Base-by-base conservation (phyloP, 2,113 vertebrate genomes). In the Xenus cinereus region DNA sequence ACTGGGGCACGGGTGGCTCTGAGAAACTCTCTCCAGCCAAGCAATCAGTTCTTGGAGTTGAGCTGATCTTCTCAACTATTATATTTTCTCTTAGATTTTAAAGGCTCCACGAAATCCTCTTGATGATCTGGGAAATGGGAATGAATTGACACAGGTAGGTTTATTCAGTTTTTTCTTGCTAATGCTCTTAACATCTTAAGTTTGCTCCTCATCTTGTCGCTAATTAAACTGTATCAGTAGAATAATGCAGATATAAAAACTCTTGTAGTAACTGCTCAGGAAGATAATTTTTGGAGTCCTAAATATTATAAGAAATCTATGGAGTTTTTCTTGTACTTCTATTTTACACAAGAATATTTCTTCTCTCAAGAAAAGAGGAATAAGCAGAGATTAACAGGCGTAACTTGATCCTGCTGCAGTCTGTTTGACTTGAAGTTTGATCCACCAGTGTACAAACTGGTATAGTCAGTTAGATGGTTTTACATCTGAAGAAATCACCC, bases 31-130 rank as follows among this genome's bases (percentile, higher is more conserved):
- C 12, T 60, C 14, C 39, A 50, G 51, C 22, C 50, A 33, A 28
- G 45, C 45, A 30, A 28, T 30, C 12, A 14, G 30, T 50, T 87
- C 63, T 32, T 27, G 46, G 24, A 63, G 32, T 12, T 59, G 33
- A 83, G n/a, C 39, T 56, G 43, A 33, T 77, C 32, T 95, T 72
- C 86, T 97, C 39, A 95, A 39, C 56, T 89, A 1, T 78, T 84
- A 4, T 62, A 5, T 87, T 93, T 84, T 35, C 51, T 94, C 94
- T 54, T 81, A 98, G 98, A 98, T 98, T 95, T 97, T 98, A 95
- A 98, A 98, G 96, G 97, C 93, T 39, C 97, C 98, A 2, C 97
- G 98, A 83, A 97, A 97, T 91, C 98, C 98, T 78, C 97, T 98
- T 54, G 97, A 97, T 73, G 98, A 98, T 48, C 86, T 98, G 41